These are phyloP conservation scores for Oceanites oceanicus DNA, from an alignment of 2,113 vertebrate species.

Conservation along the genomic window DNA sequence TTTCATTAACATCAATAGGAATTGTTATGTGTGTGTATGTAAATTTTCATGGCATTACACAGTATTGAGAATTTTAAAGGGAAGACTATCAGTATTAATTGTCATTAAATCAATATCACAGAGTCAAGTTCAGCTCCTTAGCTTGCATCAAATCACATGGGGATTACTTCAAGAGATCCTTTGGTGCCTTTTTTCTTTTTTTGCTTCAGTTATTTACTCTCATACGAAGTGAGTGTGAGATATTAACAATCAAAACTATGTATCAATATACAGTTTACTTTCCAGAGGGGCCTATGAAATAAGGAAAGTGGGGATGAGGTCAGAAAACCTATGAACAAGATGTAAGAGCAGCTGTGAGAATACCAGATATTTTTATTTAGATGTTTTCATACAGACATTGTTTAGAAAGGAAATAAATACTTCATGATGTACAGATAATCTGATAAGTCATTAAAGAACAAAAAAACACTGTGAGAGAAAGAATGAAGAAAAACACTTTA, in stretches of 20 bases:
- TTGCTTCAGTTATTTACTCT: background rate
- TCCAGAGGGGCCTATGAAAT: background rate
- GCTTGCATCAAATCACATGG: background rate
- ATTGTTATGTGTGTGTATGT: background rate
- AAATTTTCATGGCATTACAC: background rate
- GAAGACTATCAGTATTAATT: background rate
- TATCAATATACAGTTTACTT: background rate
- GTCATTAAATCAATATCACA: background rate
- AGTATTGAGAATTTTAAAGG: background rate
- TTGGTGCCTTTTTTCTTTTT: background rate
- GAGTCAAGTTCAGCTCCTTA: background rate
- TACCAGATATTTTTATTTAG: background rate
- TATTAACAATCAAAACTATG: background rate
- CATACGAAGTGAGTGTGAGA: background rate
- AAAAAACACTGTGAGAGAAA: background rate
- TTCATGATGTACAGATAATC: background rate
- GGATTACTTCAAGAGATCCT: background rate
- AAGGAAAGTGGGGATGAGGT: background rate
- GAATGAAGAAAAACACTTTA: background rate
- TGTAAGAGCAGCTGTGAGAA: background rate
- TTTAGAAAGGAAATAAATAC: background rate
- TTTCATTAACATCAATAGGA: background rate
- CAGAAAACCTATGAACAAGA: background rate
- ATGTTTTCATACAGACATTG: background rate
- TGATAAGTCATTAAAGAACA: background rate